A percentile compares a stretch with the other conserved stretches of the same genome.
These are phyloP conservation scores for Mesocricetus auratus DNA, from an alignment of 2,113 vertebrate genomes.

Conservation along the genomic window DNA sequence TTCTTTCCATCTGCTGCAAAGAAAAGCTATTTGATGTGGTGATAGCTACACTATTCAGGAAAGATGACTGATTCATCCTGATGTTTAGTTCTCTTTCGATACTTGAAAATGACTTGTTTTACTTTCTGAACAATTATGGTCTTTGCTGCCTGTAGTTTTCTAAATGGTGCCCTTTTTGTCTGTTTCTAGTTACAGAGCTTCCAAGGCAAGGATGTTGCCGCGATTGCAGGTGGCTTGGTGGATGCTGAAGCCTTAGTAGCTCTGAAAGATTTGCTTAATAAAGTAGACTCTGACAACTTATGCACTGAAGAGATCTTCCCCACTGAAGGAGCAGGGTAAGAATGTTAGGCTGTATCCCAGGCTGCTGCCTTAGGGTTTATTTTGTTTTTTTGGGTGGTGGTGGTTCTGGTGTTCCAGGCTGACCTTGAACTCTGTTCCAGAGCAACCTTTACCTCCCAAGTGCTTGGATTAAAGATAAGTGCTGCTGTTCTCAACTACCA, in stretches of 20 bases:
- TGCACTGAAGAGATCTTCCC: constrained; percentile 99
- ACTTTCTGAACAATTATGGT: constrained; percentile 41
- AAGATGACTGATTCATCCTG: not conserved
- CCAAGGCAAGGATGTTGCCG: constrained; percentile 91
- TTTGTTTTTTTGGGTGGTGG: too few relatives aligned
- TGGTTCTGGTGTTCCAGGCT: not conserved
- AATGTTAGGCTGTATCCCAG: not conserved
- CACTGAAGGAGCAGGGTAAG: constrained; percentile 95
- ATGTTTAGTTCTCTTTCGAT: constrained; percentile 1
- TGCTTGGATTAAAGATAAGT: not conserved
- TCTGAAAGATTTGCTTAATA: constrained; percentile 96
- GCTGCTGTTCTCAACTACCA: too few relatives aligned
- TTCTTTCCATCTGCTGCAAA: not conserved
- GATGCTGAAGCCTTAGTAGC: constrained; percentile 96
- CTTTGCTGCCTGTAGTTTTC: constrained; percentile 3
- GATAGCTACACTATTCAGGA: not conserved
- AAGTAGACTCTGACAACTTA: constrained; percentile 93
- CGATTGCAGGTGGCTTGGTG: constrained; percentile 95
- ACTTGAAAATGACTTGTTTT: constrained; percentile 27
- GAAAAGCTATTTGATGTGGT: not conserved
- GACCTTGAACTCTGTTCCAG: not conserved
- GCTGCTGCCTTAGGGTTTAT: not conserved
- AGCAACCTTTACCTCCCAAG: not conserved
- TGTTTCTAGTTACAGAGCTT: constrained; percentile 92
- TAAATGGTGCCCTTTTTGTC: constrained; percentile 55